Evolutionary conservation across 2,797 vertebrate species (phyloP).

Genomic region (Serranus cabrilla): DNA sequence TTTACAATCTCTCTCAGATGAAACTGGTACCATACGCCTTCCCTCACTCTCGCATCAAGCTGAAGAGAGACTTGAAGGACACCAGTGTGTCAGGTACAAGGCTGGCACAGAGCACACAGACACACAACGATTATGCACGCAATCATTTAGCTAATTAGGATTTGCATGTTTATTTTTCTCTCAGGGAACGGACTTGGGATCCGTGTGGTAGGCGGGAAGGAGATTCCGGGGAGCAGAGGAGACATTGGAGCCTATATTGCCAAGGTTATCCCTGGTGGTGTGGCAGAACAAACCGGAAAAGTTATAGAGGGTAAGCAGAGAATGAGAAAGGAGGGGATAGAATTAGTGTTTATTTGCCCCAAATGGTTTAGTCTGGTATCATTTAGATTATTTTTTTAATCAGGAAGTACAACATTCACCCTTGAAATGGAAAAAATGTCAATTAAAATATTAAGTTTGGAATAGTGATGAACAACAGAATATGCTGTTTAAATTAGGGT

Average conservation of each 20-base stretch:
- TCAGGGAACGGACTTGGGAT: slow-evolving; percentile 91
- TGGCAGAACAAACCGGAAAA: slow-evolving; percentile 93
- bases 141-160: slow-evolving; percentile 23
- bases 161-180: slow-evolving; percentile 37
- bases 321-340: background rate
- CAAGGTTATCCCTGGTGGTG: slow-evolving; percentile 93
- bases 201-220: slow-evolving; percentile 96
- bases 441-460: background rate
- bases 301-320: slow-evolving; percentile 92
- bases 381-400: background rate
- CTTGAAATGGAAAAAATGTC: background rate
- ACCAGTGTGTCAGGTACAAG: slow-evolving; percentile 95
- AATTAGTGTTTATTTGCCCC: background rate
- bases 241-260: slow-evolving; percentile 98
- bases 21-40: slow-evolving; percentile 93
- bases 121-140: background rate
- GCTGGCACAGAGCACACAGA: background rate
- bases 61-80: slow-evolving; percentile 94
- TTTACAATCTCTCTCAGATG: slow-evolving; percentile 82
- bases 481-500: background rate
- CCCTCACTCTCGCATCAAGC: slow-evolving; percentile 92
- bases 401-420: background rate
- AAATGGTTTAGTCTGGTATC: background rate
- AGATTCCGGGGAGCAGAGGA: slow-evolving; percentile 92
- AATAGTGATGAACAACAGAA: background rate